Base-by-base conservation (phyloP, 2,888 invertebrate species). In the Boloria euphrosyne region DNA sequence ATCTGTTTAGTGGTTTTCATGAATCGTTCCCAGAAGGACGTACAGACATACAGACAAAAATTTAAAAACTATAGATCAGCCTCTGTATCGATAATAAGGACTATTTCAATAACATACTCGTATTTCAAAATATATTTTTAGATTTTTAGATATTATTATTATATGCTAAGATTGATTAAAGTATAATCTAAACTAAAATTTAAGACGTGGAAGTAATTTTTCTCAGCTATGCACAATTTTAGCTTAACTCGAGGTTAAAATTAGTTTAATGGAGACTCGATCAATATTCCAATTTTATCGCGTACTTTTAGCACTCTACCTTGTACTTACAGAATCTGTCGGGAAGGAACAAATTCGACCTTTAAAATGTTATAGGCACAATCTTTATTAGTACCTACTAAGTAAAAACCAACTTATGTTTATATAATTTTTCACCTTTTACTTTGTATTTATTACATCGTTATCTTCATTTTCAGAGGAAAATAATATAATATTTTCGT, bases 241-340 rank as follows among this genome's bases (percentile, higher is more conserved):
- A 13, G 59, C 22, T 43, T 16, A 49, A 38, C 59, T 52, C 53
- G 55, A 58, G 49, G 51, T 54, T 55, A 54, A 67, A 54, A 59
- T 65, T 49, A 62, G 54, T 60, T 60, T 57, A 38, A 52, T 55
- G 54, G 52, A 63, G 51, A 63, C 63, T 16, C 60, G 50, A 64
- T 63, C 67, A 31, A 54, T 67, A 67, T 55, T 55, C 46, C 63
- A 67, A 67, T 64, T 67, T 64, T 64, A 67, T 38, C 50, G 27
- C 10, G 22, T 43, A 60, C 65, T 65, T 60, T 65, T 54, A 65
- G 54, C 53, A 49, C 43, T 46, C 31, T 31, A 38, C 53, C 44
- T 58, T 31, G 7, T 31, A 38, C 60, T 54, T n/a, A 38, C 43
- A 53, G 43, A 65, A 60, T 65, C 60, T 65, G 60, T 65, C 60